phyloP scores from a whole-genome alignment of 2,113 vertebrate genomes.

The Platichthys stellatus region DNA sequence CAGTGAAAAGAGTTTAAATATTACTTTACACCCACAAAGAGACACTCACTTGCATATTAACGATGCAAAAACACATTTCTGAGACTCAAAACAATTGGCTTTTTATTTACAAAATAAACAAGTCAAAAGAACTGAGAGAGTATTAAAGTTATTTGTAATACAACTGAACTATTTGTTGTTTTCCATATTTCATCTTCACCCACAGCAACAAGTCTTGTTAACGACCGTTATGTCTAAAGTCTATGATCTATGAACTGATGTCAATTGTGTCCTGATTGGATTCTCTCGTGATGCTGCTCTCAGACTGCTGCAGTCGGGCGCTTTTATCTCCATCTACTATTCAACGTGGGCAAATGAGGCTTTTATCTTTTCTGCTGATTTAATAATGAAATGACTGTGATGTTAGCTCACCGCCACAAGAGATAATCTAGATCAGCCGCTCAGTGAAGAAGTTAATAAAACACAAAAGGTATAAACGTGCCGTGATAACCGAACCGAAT shows the following conservation, averaged over 20 bases:
- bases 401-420: conserved; percentile 14
- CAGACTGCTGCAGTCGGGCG: conserved; percentile 33
- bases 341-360: conserved; percentile 34
- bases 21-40: too few species aligned
- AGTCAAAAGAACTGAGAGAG: too few species aligned
- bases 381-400: conserved; percentile 56
- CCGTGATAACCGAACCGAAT: background rate
- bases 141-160: too few species aligned
- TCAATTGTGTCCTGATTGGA: conserved; percentile 50
- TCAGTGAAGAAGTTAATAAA: background rate
- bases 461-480: background rate
- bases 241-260: conserved; percentile 21
- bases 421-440: conserved; percentile 18
- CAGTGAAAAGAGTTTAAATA: too few species aligned
- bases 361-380: conserved; percentile 67
- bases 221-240: background rate
- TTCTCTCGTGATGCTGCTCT: conserved; percentile 49
- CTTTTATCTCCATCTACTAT: conserved; percentile 53
- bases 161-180: background rate
- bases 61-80: too few species aligned
- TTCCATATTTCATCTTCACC: conserved; percentile 11
- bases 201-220: conserved; percentile 2
- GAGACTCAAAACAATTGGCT: too few species aligned
- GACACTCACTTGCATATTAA: too few species aligned
- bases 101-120: too few species aligned